phyloP scores from a whole-genome alignment of 1,140 invertebrate species.

The Octopus bimaculoides region DNA sequence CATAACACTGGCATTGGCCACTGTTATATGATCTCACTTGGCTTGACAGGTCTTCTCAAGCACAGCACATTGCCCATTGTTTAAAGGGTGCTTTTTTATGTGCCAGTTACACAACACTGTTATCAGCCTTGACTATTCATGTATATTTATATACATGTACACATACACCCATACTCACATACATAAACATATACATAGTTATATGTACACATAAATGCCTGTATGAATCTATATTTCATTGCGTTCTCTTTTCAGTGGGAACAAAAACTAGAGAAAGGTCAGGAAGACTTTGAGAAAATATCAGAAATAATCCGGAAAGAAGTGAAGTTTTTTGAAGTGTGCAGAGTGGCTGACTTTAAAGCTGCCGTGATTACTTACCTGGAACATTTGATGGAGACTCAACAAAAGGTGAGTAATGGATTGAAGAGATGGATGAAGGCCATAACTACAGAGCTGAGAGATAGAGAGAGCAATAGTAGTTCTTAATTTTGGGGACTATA shows the following conservation, averaged over 20 bases:
- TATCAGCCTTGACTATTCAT: too few species aligned
- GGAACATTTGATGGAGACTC: conserved; percentile 90
- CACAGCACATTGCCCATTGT: too few species aligned
- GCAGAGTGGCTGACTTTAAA: conserved; percentile 88
- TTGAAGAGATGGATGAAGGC: not conserved
- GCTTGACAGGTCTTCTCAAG: too few species aligned
- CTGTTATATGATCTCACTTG: too few species aligned
- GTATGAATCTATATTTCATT: not conserved
- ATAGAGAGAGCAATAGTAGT: not conserved
- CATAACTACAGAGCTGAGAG: not conserved
- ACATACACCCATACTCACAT: too few species aligned
- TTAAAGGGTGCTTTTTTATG: too few species aligned
- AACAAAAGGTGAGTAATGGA: conserved; percentile 75
- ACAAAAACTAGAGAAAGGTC: conserved; percentile 89
- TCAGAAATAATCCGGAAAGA: conserved; percentile 95
- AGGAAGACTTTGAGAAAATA: conserved; percentile 95
- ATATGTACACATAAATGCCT: too few species aligned
- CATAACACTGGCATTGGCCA: too few species aligned
- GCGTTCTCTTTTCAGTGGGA: conserved; percentile 71
- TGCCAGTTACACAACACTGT: too few species aligned
- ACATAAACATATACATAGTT: too few species aligned
- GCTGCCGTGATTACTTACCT: conserved; percentile 84
- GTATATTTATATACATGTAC: too few species aligned
- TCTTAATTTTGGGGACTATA: not conserved
- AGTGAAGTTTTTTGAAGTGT: conserved; percentile 86